These are phyloP conservation scores for Cyclophora albipunctata DNA, from an alignment of 2,888 invertebrate genomes.

Conservation along the genomic window DNA sequence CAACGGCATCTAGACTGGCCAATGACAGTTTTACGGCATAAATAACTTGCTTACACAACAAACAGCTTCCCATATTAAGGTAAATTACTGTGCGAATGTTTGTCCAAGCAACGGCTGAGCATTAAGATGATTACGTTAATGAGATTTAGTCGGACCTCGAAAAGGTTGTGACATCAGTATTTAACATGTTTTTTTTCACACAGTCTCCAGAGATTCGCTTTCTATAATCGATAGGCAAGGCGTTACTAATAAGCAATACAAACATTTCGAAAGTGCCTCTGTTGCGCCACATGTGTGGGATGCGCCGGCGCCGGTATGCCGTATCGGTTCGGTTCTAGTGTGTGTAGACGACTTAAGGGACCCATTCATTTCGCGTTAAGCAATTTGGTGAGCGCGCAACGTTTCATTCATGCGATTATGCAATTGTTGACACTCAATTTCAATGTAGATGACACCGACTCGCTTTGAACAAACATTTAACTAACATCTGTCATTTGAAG, in stretches of 20 bases:
- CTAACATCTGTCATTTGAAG: slow-evolving; percentile 9
- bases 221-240: slow-evolving; percentile 55
- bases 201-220: slow-evolving; percentile 46
- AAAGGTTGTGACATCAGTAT: slow-evolving; percentile 35
- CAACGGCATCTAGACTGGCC: slow-evolving; percentile 40
- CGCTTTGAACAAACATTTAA: slow-evolving; percentile 21
- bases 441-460: slow-evolving; percentile 29
- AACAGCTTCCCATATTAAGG: slow-evolving; percentile 20
- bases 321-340: slow-evolving; percentile 34
- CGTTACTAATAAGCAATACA: slow-evolving; percentile 58
- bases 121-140: slow-evolving; percentile 29
- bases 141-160: slow-evolving; percentile 23
- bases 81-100: slow-evolving; percentile 18
- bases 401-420: slow-evolving; percentile 65
- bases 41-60: slow-evolving; percentile 18
- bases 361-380: slow-evolving; percentile 72
- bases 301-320: slow-evolving; percentile 59
- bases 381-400: slow-evolving; percentile 66
- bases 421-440: slow-evolving; percentile 45
- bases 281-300: slow-evolving; percentile 73
- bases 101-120: slow-evolving; percentile 18
- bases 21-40: slow-evolving; percentile 34
- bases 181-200: slow-evolving; percentile 33
- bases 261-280: slow-evolving; percentile 70
- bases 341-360: slow-evolving; percentile 55